Conservation (phyloP, 2,113 vertebrate species). For the Deroptyus accipitrinus region DNA sequence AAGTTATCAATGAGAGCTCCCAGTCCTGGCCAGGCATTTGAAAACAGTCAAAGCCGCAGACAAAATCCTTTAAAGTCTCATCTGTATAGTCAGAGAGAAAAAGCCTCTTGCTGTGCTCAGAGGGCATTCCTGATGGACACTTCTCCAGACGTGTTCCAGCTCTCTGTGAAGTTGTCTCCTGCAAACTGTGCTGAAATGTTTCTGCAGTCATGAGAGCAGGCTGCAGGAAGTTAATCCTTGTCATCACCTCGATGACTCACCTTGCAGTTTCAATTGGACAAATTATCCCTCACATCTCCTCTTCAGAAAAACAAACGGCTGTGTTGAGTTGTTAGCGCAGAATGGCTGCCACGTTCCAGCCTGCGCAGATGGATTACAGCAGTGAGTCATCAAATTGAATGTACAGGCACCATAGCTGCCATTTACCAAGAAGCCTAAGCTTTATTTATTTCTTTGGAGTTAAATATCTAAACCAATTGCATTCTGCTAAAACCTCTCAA, state of each 20-base stretch:
- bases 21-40: not conserved
- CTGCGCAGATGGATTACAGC: not conserved
- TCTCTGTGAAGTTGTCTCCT: not conserved
- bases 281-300: constrained; percentile 5
- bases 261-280: not conserved
- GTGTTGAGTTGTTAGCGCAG: not conserved
- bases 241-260: constrained; percentile 32
- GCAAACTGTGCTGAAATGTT: not conserved
- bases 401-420: not conserved
- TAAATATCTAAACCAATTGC: not conserved
- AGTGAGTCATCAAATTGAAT: constrained; percentile 8
- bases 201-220: not conserved
- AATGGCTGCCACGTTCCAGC: constrained; percentile 5
- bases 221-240: constrained; percentile 10
- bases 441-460: not conserved
- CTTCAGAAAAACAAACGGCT: not conserved
- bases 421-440: not conserved
- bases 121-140: not conserved
- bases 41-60: not conserved
- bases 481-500: not conserved
- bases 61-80: not conserved
- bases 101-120: not conserved
- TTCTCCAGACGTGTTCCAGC: not conserved
- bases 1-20: not conserved
- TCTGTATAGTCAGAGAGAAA: not conserved